Conservation (phyloP, 1,140 invertebrate species). For the Eupeodes corollae region DNA sequence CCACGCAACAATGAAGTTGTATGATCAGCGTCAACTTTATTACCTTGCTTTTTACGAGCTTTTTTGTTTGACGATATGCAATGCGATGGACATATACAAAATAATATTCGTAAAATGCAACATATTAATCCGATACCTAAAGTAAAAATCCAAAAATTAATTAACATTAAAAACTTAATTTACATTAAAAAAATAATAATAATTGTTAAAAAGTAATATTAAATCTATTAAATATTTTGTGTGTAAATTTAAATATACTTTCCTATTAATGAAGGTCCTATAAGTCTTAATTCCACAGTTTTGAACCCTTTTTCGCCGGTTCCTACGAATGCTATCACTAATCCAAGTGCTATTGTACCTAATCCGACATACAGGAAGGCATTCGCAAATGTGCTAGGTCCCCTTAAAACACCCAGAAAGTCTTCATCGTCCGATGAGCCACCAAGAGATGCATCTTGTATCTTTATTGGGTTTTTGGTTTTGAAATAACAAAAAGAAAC, state of each 20-base stretch:
- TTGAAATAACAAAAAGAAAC: too few relatives aligned
- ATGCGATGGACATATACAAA: conserved; percentile 48
- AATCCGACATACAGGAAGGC: conserved; percentile 75
- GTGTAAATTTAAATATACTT: conserved; percentile 7
- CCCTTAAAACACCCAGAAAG: conserved; percentile 40
- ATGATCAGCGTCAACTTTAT: conserved; percentile 36
- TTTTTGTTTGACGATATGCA: conserved; percentile 38
- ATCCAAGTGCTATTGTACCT: conserved; percentile 65
- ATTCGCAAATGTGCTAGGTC: conserved; percentile 57
- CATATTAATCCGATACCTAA: conserved; percentile 44
- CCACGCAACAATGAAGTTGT: conserved; percentile 32
- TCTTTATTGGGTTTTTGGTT: conserved; percentile 10
- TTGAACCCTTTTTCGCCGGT: conserved; percentile 83
- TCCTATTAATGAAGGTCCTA: conserved; percentile 65
- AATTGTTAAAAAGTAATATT: neutral
- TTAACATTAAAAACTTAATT: too few relatives aligned
- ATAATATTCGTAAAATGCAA: conserved; percentile 46
- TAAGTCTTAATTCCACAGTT: conserved; percentile 67
- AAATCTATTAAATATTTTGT: neutral
- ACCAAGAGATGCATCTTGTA: conserved; percentile 36
- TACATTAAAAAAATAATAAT: neutral
- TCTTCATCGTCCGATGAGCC: conserved; percentile 39
- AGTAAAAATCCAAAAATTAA: neutral
- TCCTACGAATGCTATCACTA: conserved; percentile 78
- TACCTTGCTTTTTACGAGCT: conserved; percentile 32